Evolutionary conservation across 1,140 invertebrate genomes (phyloP).

Genomic region (Diorhabda carinulata): DNA sequence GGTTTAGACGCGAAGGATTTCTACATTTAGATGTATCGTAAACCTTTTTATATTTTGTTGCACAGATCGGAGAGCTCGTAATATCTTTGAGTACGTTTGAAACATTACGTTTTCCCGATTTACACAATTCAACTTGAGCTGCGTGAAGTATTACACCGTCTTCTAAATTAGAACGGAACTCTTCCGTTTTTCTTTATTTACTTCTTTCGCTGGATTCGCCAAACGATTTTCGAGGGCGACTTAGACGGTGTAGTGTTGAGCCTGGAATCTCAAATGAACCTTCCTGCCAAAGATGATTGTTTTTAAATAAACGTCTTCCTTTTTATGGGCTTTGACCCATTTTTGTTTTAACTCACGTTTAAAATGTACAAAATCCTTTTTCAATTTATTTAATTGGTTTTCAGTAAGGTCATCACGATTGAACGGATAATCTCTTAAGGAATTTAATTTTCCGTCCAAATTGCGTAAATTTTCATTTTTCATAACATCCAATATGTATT

Average conservation of each 20-base stretch:
- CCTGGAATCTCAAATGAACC: conserved; percentile 33
- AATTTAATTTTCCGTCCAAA: conserved; percentile 10
- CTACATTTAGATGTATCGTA: conserved; percentile 12
- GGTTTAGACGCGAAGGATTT: conserved; percentile 26
- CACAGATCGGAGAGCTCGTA: conserved; percentile 29
- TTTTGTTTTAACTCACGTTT: conserved; percentile 33
- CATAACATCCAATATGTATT: conserved; percentile 4
- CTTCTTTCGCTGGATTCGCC: conserved; percentile 29
- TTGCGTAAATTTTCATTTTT: conserved; percentile 5
- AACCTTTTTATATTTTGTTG: conserved; percentile 34
- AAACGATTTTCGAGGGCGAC: conserved; percentile 6
- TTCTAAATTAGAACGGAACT: conserved; percentile 27
- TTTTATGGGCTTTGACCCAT: conserved; percentile 31
- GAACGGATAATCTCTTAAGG: conserved; percentile 5
- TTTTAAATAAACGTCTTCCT: conserved; percentile 31
- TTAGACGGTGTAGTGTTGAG: background rate
- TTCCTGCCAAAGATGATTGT: conserved; percentile 29
- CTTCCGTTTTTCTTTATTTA: conserved; percentile 37
- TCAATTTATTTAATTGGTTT: conserved; percentile 18
- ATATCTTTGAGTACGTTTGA: conserved; percentile 31
- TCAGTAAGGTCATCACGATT: conserved; percentile 10
- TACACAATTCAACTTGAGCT: conserved; percentile 16
- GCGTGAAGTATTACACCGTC: conserved; percentile 31
- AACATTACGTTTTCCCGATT: conserved; percentile 31
- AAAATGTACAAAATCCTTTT: conserved; percentile 10